phyloP scores from a whole-genome alignment of 2,797 vertebrate species.

The Helarctos malayanus region DNA sequence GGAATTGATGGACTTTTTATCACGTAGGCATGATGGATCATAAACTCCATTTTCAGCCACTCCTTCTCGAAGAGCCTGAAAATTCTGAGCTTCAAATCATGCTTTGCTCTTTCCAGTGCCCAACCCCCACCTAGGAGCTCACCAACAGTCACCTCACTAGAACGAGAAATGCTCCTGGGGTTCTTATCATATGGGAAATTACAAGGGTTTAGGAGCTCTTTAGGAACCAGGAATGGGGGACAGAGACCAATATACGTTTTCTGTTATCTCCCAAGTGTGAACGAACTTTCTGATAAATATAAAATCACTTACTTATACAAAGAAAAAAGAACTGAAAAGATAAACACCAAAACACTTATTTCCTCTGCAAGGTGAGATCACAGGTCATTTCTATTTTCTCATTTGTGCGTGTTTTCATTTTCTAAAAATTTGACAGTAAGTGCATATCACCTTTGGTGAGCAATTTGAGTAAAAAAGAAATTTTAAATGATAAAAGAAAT shows the following conservation, averaged over 20 bases:
- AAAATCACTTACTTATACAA: neutral
- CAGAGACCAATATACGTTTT: neutral
- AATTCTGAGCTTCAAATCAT: neutral
- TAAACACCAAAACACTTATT: neutral
- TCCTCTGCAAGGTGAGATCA: neutral
- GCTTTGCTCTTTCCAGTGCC: neutral
- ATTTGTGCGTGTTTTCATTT: constrained; percentile 42
- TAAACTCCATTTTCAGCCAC: neutral
- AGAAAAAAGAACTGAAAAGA: neutral
- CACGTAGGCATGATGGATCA: neutral
- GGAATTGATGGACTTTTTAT: neutral
- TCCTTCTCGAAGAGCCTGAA: neutral
- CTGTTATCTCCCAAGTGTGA: neutral
- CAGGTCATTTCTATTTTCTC: neutral
- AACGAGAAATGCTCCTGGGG: neutral
- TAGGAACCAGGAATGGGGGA: neutral
- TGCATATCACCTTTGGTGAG: neutral
- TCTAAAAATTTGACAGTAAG: constrained; percentile 24
- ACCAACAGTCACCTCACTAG: neutral
- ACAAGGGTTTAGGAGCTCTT: neutral
- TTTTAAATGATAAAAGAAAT: constrained; percentile 9
- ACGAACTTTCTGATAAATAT: neutral
- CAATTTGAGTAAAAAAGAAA: constrained; percentile 14
- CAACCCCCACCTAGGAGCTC: neutral
- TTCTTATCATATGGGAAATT: neutral